Evolutionary conservation across 2,888 invertebrate genomes (phyloP), one percentile per base, ranked within the genome.

Genomic region (Ashinkailepas kermadecensis): DNA sequence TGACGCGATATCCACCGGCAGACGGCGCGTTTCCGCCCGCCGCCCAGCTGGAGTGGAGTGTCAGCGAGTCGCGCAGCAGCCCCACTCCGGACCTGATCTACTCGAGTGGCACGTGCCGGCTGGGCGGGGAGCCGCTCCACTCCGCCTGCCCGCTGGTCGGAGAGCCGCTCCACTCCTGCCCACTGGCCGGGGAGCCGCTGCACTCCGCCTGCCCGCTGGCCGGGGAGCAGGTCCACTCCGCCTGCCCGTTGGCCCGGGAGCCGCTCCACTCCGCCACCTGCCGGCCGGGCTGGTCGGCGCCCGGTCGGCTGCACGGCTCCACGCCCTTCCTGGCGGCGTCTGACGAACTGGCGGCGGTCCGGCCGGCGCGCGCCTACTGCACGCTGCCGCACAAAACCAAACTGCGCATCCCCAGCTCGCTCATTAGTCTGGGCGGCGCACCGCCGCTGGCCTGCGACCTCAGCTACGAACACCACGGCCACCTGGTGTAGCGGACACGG

Each of bases 381-480:
- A 70, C 70, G 15, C 70, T 70, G 39, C 70, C 70, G 70, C 70
- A 39, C 70, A 39, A 15, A 6, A 15, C 15, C 70, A 39, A 39
- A 23, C 70, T 70, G 39, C 70, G 70, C 70, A 70, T 70, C 39
- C 70, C 70, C 39, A 70, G 70, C 70, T 70, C 70, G 13, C 70
- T 70, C 15, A 39, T 70, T 6, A 39, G 15, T 15, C 70, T 70
- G 70, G 39, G 70, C 39, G 18, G 70, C 39, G 18, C 39, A 39
- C 70, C 70, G 15, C 70, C 70, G 39, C 8, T 54, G 70, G 70
- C 70, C 15, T 39, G 70, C 15, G 70, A 39, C 39, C 39, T 39
- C 70, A 39, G 70, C 70, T 39, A 18, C 7, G 70, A 70, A 15
- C 70, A 18, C 39, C 70, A 39, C 15, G 70, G 39, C 15, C 39